Percentiles rank a stretch among this genome's conserved stretches.
phyloP scores from a whole-genome alignment of 2,797 vertebrate species.

The Peromyscus attwateri region DNA sequence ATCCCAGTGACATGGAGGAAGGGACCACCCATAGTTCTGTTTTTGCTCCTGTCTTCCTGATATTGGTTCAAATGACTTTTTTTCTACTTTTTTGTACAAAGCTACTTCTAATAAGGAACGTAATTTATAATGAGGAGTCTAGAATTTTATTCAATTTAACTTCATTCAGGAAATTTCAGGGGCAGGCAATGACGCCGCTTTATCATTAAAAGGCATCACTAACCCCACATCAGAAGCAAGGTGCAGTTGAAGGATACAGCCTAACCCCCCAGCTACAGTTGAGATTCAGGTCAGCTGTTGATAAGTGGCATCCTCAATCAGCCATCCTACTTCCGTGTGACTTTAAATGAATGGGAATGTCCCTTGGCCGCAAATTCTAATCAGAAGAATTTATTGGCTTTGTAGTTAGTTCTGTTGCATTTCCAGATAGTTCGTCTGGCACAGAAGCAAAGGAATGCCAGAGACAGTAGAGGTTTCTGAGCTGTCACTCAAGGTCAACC shows the following conservation, averaged over 20 bases:
- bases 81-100: conserved; percentile 30
- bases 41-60: not conserved
- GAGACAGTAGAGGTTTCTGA: conserved; percentile 57
- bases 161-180: conserved; percentile 17
- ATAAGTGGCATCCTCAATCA: not conserved
- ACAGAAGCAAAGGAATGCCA: conserved; percentile 62
- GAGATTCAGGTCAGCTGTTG: not conserved
- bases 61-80: conserved; percentile 1
- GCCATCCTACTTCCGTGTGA: not conserved
- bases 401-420: not conserved
- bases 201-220: not conserved
- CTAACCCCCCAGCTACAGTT: not conserved
- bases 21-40: not conserved
- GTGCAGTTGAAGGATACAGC: not conserved
- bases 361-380: conserved; percentile 26
- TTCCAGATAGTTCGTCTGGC: conserved; percentile 1
- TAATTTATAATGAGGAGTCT: not conserved
- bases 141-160: conserved; percentile 4
- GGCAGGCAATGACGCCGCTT: not conserved
- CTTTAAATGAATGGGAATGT: conserved; percentile 18
- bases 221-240: not conserved
- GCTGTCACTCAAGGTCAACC: conserved; percentile 38
- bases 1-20: not conserved
- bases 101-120: conserved; percentile 30
- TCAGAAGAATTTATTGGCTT: conserved; percentile 25